A percentile compares a stretch with the other conserved stretches of the same genome.
Conservation (phyloP, 1,140 invertebrate species). For the Battus philenor region DNA sequence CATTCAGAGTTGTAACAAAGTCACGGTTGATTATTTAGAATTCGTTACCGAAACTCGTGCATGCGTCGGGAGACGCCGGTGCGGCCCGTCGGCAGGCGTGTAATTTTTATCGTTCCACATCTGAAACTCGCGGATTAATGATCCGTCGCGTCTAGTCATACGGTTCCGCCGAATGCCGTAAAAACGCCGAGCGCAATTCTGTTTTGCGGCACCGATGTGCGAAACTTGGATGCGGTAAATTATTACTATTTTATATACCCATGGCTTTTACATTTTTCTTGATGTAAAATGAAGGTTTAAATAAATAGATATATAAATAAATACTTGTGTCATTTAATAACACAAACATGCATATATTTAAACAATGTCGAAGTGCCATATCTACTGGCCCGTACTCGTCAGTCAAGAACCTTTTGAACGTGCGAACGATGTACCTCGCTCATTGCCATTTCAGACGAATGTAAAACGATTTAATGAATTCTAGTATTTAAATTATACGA, state of each 20-base stretch:
- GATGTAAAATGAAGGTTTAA: too few relatives aligned
- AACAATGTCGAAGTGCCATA: too few relatives aligned
- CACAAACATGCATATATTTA: too few relatives aligned
- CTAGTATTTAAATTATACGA: too few relatives aligned
- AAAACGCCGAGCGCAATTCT: constrained; percentile 66
- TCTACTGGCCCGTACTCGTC: too few relatives aligned
- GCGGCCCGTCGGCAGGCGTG: constrained; percentile 9
- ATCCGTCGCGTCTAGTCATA: constrained; percentile 69
- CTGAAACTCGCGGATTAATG: constrained; percentile 66
- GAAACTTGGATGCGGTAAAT: constrained; percentile 32
- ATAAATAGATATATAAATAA: too few relatives aligned
- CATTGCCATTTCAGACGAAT: too few relatives aligned
- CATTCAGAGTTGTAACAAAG: background rate
- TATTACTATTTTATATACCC: background rate
- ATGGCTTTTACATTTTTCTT: too few relatives aligned
- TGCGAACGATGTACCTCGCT: too few relatives aligned
- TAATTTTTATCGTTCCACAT: constrained; percentile 65
- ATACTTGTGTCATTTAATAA: too few relatives aligned
- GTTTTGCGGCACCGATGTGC: constrained; percentile 31
- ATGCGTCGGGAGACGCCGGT: background rate
- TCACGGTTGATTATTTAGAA: constrained; percentile 18
- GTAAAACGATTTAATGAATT: too few relatives aligned
- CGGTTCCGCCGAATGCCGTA: constrained; percentile 67
- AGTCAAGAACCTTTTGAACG: too few relatives aligned
- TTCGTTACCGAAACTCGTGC: constrained; percentile 17